Percentiles rank a stretch among this genome's conserved stretches.
Evolutionary conservation across 2,797 vertebrate genomes (phyloP).

Genomic region (Sylvilagus floridanus): DNA sequence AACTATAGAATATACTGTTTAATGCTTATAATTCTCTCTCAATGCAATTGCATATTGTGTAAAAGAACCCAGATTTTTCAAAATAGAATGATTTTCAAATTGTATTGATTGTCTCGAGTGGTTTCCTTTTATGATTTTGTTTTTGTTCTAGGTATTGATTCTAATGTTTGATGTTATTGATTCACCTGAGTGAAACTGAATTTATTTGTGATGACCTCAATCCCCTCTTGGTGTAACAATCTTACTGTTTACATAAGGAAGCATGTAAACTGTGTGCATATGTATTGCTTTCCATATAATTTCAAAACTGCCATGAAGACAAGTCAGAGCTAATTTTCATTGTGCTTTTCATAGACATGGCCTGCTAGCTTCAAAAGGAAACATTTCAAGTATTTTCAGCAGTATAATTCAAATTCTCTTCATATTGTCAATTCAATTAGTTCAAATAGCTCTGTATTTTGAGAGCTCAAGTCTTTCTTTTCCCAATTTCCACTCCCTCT

Average conservation of each 20-base stretch:
- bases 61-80: constrained; percentile 77
- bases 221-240: constrained; percentile 33
- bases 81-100: constrained; percentile 76
- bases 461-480: not conserved
- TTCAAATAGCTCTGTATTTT: constrained; percentile 61
- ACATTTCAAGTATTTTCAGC: constrained; percentile 56
- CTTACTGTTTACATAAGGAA: constrained; percentile 49
- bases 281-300: constrained; percentile 4
- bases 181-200: constrained; percentile 74
- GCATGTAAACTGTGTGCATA: not conserved
- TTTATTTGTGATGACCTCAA: constrained; percentile 73
- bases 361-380: constrained; percentile 56
- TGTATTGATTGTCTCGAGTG: constrained; percentile 77
- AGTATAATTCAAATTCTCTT: constrained; percentile 51
- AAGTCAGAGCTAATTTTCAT: constrained; percentile 60
- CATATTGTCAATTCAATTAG: constrained; percentile 48
- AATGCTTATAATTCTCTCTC: constrained; percentile 74
- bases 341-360: constrained; percentile 14
- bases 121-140: constrained; percentile 69
- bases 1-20: constrained; percentile 75
- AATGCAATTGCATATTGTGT: constrained; percentile 65
- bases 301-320: constrained; percentile 48
- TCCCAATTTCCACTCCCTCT: constrained; percentile 22
- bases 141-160: constrained; percentile 70
- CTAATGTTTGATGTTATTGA: constrained; percentile 73